Percentiles rank a stretch among this genome's conserved stretches.
These are phyloP conservation scores for Butorides virescens DNA, from an alignment of 2,113 vertebrate species.

Conservation along the genomic window DNA sequence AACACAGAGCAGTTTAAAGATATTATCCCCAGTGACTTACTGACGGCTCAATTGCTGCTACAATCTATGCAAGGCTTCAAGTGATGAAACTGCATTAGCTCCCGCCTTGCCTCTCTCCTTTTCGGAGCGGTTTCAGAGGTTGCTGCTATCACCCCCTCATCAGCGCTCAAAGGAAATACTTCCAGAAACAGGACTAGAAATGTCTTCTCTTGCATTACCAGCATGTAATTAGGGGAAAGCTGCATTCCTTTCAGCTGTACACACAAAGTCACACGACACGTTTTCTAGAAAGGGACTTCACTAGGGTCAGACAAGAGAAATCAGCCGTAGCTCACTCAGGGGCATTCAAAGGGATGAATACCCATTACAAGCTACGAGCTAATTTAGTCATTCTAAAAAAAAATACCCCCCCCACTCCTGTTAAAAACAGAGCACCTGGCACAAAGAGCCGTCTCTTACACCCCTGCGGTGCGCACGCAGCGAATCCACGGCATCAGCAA, in stretches of 20 bases:
- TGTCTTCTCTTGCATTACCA: constrained; percentile 52
- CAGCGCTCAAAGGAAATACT: constrained; percentile 53
- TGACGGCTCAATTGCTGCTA: constrained; percentile 42
- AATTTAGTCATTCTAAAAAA: background rate
- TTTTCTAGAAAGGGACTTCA: constrained; percentile 47
- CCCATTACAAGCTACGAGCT: constrained; percentile 16
- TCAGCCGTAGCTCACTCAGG: background rate
- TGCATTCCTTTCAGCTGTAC: constrained; percentile 51
- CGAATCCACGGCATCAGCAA: constrained; percentile 33
- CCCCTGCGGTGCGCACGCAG: background rate
- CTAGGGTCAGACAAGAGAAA: constrained; percentile 6
- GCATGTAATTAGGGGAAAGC: constrained; percentile 46
- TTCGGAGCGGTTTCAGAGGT: constrained; percentile 38
- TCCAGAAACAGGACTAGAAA: constrained; percentile 57
- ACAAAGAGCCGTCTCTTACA: constrained; percentile 14
- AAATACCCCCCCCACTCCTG: fast-evolving
- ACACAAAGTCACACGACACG: constrained; percentile 29
- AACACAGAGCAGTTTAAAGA: constrained; percentile 24
- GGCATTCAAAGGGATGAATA: constrained; percentile 27
- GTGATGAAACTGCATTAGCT: constrained; percentile 38
- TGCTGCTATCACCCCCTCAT: constrained; percentile 48
- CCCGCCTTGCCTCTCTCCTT: constrained; percentile 28
- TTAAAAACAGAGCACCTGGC: constrained; percentile 41
- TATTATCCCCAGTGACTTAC: constrained; percentile 10
- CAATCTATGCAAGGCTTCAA: background rate